Evolutionary conservation across 2,113 vertebrate genomes (phyloP).

Genomic region (Poeciliopsis retropinna): DNA sequence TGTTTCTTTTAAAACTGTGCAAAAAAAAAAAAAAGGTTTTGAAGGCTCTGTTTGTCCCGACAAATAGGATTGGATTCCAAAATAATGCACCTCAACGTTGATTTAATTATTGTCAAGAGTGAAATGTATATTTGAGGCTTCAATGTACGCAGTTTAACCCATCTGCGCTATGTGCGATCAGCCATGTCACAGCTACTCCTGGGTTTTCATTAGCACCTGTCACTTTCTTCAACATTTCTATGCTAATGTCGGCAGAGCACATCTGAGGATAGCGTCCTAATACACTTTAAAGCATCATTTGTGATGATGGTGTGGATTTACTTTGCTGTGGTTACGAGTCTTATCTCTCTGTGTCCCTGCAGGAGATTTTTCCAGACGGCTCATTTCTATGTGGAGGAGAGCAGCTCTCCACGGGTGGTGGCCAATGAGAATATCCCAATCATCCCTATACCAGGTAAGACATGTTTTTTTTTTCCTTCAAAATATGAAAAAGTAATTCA

Average conservation of each 20-base stretch:
- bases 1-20: not conserved
- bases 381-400: conserved; percentile 98
- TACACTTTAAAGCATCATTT: conserved; percentile 48
- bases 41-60: not conserved
- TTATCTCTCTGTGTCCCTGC: conserved; percentile 53
- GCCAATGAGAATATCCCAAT: conserved; percentile 95
- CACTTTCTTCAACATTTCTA: conserved; percentile 44
- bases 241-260: conserved; percentile 58
- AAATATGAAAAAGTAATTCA: not conserved
- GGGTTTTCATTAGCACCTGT: conserved; percentile 63
- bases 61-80: not conserved
- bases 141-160: conserved; percentile 50
- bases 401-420: conserved; percentile 94
- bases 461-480: too few relatives aligned
- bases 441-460: conserved; percentile 95
- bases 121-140: conserved; percentile 1
- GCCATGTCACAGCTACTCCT: conserved; percentile 48
- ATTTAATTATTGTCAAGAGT: conserved; percentile 26
- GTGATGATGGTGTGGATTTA: conserved; percentile 35
- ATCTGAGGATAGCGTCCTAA: conserved; percentile 60
- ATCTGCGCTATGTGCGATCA: conserved; percentile 44
- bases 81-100: conserved; percentile 23
- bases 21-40: not conserved
- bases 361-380: conserved; percentile 99
- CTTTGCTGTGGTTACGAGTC: conserved; percentile 20